Percentiles rank a stretch among this genome's conserved stretches.
Evolutionary conservation across 2,888 invertebrate genomes (phyloP).

Genomic region (Ichneumoninae sp.): DNA sequence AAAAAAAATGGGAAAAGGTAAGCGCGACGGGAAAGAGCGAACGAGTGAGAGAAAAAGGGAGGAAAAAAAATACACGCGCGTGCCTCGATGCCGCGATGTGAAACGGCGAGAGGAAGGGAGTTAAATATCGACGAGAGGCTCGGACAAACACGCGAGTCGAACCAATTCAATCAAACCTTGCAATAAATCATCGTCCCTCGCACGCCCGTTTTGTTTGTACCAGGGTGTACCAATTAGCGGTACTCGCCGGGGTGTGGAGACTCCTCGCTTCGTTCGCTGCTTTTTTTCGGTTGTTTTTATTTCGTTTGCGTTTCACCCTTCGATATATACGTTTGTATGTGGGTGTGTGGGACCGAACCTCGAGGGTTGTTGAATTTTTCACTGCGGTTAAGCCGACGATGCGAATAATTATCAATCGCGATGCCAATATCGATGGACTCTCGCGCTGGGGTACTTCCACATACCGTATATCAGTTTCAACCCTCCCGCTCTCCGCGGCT

Average conservation of each 20-base stretch:
- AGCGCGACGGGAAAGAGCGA: neutral
- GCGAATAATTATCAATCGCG: conserved; percentile 64
- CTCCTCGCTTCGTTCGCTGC: conserved; percentile 47
- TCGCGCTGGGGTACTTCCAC: neutral
- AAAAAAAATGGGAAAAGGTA: conserved; percentile 45
- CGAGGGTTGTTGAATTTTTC: conserved; percentile 52
- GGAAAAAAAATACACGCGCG: conserved; percentile 52
- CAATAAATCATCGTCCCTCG: conserved; percentile 82
- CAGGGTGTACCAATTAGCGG: conserved; percentile 80
- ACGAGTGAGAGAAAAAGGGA: conserved; percentile 23
- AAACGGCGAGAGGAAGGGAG: conserved; percentile 55
- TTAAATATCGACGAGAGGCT: conserved; percentile 77
- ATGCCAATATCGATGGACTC: conserved; percentile 59
- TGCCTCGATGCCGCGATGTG: conserved; percentile 48
- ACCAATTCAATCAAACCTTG: conserved; percentile 84
- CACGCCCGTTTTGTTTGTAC: conserved; percentile 77
- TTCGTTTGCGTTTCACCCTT: conserved; percentile 58
- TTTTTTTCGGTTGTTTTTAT: conserved; percentile 41
- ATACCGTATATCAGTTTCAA: conserved; percentile 15
- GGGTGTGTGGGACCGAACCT: conserved; percentile 5
- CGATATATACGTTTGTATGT: neutral
- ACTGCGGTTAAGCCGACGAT: conserved; percentile 55
- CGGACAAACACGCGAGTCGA: conserved; percentile 78
- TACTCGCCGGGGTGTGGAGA: conserved; percentile 66
- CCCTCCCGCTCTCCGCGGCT: neutral